Base-by-base conservation (phyloP, 1,140 invertebrate species). In the Drosophila mauritiana region DNA sequence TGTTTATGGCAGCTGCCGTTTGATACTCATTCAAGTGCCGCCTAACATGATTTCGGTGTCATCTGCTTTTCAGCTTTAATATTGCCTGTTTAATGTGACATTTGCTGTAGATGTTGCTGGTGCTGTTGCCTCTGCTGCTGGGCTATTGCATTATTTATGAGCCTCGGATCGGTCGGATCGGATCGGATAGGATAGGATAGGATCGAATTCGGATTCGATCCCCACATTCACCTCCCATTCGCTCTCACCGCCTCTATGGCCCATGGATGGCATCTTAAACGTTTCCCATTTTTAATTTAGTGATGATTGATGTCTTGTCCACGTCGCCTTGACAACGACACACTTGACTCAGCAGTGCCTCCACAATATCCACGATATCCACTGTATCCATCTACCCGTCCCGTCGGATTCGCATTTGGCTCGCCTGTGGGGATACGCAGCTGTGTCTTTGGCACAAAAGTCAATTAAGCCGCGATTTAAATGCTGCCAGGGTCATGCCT, bases 31-130 rank as follows among this genome's bases (percentile, higher is more conserved):
- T 89, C 84, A 89, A 89, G 84, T 89, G 84, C 84, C 84, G 84
- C 84, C 84, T 80, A 89, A 89, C 84, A 89, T 89, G 84, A 89
- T 89, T 89, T 89, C 80, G 84, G 84, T 89, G 84, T 89, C 84
- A 89, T 89, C 84, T 89, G 85, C 84, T 89, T 89, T 89, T 89
- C 84, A 89, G 84, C 84, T 89, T 89, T 78, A 89, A 89, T 89
- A 89, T 89, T 61, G 85, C 80, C 77, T 84, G 84, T 89, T 89
- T 89, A 89, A 89, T 89, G 84, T 89, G 84, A 89, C 84, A 90
- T 89, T 89, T 89, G 39, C 70, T 52, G 58, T 52, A 56, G 52
- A 52, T 25, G 31, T 22, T 25, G 65, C 62, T 65, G 52, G 69
- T 31, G 59, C 70, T 51, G 54, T 39, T 39, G 37, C 37, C 37